phyloP scores from a whole-genome alignment of 2,113 vertebrate species.

The Nothoprocta pentlandii region DNA sequence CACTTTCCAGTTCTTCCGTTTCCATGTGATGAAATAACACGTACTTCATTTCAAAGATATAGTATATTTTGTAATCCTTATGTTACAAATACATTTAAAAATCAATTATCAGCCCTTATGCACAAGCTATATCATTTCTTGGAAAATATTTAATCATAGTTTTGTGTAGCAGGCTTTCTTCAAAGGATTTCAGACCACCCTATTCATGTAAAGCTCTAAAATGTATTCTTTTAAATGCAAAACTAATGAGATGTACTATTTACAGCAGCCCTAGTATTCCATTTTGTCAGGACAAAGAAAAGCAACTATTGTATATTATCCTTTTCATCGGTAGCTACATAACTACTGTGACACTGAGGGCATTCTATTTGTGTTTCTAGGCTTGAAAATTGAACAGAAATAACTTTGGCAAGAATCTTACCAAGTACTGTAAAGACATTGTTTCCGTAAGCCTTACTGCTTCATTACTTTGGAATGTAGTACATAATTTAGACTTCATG shows the following conservation, averaged over 20 bases:
- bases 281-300: slow-evolving; percentile 15
- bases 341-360: background rate
- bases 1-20: background rate
- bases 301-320: background rate
- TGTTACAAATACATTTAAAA: background rate
- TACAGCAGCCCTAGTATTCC: background rate
- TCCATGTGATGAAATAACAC: background rate
- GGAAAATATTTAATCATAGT: background rate
- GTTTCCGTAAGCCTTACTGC: slow-evolving; percentile 11
- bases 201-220: background rate
- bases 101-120: background rate
- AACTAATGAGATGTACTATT: background rate
- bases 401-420: background rate
- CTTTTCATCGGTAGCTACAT: background rate
- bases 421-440: background rate
- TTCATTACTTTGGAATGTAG: slow-evolving; percentile 25
- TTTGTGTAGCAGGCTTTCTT: background rate
- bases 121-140: background rate
- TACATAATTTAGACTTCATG: background rate
- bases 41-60: background rate
- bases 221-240: background rate
- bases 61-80: background rate
- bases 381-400: slow-evolving; percentile 27
- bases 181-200: background rate
- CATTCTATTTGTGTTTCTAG: background rate